Percentiles rank a stretch among this genome's conserved stretches.
These are phyloP conservation scores for Sebastes oblongus DNA, from an alignment of 2,797 vertebrate genomes.

Conservation along the genomic window DNA sequence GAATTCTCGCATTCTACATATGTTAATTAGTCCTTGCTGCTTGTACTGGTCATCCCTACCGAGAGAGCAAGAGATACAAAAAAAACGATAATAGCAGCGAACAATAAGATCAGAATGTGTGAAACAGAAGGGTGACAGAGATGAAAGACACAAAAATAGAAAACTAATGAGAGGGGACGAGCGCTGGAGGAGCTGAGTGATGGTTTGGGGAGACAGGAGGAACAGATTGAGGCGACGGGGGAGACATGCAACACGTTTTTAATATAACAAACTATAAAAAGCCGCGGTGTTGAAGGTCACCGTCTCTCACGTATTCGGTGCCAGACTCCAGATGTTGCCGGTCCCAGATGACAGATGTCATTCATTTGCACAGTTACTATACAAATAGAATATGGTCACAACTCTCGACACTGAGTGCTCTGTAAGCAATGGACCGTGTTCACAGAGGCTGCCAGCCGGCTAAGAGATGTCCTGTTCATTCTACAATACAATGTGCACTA, in stretches of 20 bases:
- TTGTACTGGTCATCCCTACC: constrained; percentile 6
- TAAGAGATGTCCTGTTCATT: constrained; percentile 22
- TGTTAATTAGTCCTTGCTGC: constrained; percentile 51
- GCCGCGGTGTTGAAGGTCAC: constrained; percentile 34
- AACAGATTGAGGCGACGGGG: constrained; percentile 34
- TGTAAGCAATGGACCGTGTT: not conserved
- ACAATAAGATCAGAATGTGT: constrained; percentile 5
- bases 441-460: constrained; percentile 9
- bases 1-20: constrained; percentile 41
- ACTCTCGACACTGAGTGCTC: not conserved
- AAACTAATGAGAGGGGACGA: constrained; percentile 23
- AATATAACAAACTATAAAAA: constrained; percentile 47
- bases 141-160: constrained; percentile 19
- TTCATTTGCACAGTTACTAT: constrained; percentile 40
- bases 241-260: constrained; percentile 27
- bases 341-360: constrained; percentile 45
- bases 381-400: constrained; percentile 37
- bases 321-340: constrained; percentile 50
- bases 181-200: constrained; percentile 21
- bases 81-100: constrained; percentile 24
- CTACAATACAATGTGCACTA: constrained; percentile 3
- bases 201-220: not conserved
- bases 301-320: constrained; percentile 16
- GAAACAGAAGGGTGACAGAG: constrained; percentile 11
- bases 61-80: constrained; percentile 2